These are phyloP conservation scores for Pantherophis vulpinus DNA, from an alignment of 2,797 vertebrate genomes.

Conservation along the genomic window DNA sequence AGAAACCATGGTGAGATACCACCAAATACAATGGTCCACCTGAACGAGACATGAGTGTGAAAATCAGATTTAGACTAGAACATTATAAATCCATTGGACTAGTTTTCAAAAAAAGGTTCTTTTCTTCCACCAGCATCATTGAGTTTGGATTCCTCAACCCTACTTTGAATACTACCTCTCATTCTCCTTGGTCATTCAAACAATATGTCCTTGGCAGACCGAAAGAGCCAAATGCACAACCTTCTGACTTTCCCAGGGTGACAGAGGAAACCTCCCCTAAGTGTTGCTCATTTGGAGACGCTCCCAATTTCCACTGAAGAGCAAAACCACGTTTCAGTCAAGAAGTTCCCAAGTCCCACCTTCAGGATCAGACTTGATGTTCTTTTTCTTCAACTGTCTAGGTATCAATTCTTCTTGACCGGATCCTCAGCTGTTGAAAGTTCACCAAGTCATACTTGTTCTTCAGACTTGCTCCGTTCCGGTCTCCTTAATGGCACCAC, in stretches of 20 bases:
- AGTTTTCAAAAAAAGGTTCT: neutral
- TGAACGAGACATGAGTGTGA: neutral
- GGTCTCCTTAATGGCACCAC: slow-evolving; percentile 61
- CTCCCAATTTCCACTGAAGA: neutral
- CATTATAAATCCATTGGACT: neutral
- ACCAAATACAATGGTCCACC: neutral
- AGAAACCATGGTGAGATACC: neutral
- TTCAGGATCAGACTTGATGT: neutral
- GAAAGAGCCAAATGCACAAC: neutral
- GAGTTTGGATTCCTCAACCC: neutral
- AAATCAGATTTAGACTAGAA: neutral
- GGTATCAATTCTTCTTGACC: neutral
- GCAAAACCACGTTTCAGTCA: neutral
- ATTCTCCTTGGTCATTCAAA: neutral
- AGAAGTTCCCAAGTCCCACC: neutral
- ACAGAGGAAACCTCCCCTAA: neutral
- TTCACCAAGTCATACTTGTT: slow-evolving; percentile 64
- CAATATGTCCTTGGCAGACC: neutral
- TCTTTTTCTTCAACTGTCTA: neutral
- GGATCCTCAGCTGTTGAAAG: neutral
- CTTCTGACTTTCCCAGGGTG: neutral
- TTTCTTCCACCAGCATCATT: neutral
- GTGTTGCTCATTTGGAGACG: neutral
- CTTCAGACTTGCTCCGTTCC: slow-evolving; percentile 68
- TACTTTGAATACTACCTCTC: neutral